phyloP scores from a whole-genome alignment of 2,113 vertebrate species.

The Campylomormyrus tamandua region DNA sequence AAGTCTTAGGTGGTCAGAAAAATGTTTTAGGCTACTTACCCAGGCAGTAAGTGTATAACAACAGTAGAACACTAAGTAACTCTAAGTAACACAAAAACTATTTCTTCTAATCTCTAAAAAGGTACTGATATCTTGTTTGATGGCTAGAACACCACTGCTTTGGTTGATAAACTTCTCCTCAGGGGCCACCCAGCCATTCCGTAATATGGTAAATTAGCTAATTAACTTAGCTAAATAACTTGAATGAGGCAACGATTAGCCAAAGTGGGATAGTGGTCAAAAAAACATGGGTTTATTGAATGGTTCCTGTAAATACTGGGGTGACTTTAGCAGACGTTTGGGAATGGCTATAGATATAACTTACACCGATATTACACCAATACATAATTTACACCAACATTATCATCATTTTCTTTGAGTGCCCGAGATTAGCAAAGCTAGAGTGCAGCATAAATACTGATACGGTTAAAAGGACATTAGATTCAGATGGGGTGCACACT shows the following conservation, averaged over 20 bases:
- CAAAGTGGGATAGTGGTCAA: not conserved
- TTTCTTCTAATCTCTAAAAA: not conserved
- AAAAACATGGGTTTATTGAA: not conserved
- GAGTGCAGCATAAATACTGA: not conserved
- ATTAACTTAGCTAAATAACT: not conserved
- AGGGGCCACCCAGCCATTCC: not conserved
- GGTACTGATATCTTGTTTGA: not conserved
- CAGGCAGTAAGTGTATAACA: not conserved
- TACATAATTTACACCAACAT: too few species aligned
- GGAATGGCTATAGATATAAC: not conserved
- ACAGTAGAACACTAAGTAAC: not conserved
- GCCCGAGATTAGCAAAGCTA: not conserved
- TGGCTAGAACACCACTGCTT: not conserved
- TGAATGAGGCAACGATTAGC: not conserved
- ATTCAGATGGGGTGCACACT: slow-evolving; percentile 35
- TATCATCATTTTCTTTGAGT: not conserved
- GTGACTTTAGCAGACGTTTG: not conserved
- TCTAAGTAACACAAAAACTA: not conserved
- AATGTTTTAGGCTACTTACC: not conserved
- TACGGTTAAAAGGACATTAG: not conserved
- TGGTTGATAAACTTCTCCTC: not conserved
- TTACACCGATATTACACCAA: not conserved
- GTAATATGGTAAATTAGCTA: not conserved
- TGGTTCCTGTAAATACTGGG: not conserved
- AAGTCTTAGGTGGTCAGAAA: not conserved